A percentile compares a stretch with the other conserved stretches of the same genome.
phyloP scores from a whole-genome alignment of 2,888 invertebrate genomes.

The Epistrophella euchroma region DNA sequence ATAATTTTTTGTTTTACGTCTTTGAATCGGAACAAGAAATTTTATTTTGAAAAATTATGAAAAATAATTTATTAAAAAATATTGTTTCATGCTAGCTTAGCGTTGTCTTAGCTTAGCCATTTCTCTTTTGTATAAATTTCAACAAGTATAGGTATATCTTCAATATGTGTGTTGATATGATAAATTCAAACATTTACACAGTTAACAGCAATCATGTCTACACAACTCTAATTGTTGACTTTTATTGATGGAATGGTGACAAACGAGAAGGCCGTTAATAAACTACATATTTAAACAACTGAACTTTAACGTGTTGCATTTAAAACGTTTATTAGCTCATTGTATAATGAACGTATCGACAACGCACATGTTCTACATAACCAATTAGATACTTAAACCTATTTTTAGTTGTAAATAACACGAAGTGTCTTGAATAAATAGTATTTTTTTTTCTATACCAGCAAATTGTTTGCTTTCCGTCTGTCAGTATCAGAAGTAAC shows the following conservation, averaged over 20 bases:
- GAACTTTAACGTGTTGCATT: slow-evolving; percentile 41
- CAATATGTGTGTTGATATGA: neutral
- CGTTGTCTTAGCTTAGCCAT: too few species aligned
- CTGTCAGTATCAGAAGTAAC: neutral
- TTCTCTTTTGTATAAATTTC: too few species aligned
- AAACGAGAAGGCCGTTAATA: slow-evolving; percentile 32
- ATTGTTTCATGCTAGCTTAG: neutral
- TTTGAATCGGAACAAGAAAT: too few species aligned
- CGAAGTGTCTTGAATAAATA: slow-evolving; percentile 12
- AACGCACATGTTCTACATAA: slow-evolving; percentile 58
- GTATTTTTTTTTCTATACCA: neutral
- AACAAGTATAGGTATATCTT: too few species aligned
- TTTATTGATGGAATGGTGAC: slow-evolving; percentile 35
- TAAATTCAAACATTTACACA: slow-evolving; percentile 22
- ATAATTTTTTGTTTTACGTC: too few species aligned
- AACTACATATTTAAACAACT: slow-evolving; percentile 50
- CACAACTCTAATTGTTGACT: slow-evolving; percentile 46
- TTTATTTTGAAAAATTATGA: neutral
- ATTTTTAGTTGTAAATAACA: slow-evolving; percentile 32
- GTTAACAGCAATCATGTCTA: slow-evolving; percentile 13
- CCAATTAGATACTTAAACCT: slow-evolving; percentile 50
- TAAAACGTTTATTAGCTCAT: slow-evolving; percentile 43
- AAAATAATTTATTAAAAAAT: neutral
- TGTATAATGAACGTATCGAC: slow-evolving; percentile 2
- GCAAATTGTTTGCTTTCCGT: slow-evolving; percentile 34